Percentiles rank a stretch among this genome's conserved stretches.
Conservation (phyloP, 2,888 invertebrate species). For the Odontomyia ornata region DNA sequence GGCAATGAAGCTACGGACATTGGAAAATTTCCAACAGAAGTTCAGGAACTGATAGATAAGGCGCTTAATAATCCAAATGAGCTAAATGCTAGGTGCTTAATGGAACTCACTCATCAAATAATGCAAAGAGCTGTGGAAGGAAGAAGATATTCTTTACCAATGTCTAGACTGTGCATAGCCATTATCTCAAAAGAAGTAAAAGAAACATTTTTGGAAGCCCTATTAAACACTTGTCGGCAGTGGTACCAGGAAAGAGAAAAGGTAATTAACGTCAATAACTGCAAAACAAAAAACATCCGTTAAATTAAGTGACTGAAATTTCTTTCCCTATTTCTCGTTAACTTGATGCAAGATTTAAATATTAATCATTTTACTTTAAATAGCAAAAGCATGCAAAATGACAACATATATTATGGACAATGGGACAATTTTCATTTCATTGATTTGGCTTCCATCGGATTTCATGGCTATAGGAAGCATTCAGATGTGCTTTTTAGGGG, state of each 20-base stretch:
- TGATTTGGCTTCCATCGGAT: too few species aligned
- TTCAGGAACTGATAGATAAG: conserved; percentile 77
- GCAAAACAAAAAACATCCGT: too few species aligned
- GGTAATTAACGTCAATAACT: too few species aligned
- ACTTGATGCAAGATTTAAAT: too few species aligned
- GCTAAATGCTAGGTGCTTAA: conserved; percentile 76
- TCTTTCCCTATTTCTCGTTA: too few species aligned
- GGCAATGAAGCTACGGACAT: conserved; percentile 80
- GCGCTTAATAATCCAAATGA: conserved; percentile 86
- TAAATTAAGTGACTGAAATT: too few species aligned
- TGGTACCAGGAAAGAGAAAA: conserved; percentile 87
- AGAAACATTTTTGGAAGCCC: conserved; percentile 88
- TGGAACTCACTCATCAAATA: conserved; percentile 85
- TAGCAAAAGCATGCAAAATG: too few species aligned
- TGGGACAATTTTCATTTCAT: too few species aligned
- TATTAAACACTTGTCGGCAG: conserved; percentile 89
- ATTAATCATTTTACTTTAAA: too few species aligned
- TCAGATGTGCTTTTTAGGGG: too few species aligned
- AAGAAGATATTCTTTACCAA: conserved; percentile 77
- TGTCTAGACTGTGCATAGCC: conserved; percentile 84
- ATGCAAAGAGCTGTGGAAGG: conserved; percentile 84
- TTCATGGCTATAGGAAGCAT: too few species aligned
- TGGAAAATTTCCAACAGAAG: conserved; percentile 77
- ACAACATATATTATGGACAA: too few species aligned
- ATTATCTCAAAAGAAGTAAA: conserved; percentile 88